Evolutionary conservation across 2,113 vertebrate species (phyloP), one percentile per base, ranked within the genome.

Genomic region (Apteryx owenii): DNA sequence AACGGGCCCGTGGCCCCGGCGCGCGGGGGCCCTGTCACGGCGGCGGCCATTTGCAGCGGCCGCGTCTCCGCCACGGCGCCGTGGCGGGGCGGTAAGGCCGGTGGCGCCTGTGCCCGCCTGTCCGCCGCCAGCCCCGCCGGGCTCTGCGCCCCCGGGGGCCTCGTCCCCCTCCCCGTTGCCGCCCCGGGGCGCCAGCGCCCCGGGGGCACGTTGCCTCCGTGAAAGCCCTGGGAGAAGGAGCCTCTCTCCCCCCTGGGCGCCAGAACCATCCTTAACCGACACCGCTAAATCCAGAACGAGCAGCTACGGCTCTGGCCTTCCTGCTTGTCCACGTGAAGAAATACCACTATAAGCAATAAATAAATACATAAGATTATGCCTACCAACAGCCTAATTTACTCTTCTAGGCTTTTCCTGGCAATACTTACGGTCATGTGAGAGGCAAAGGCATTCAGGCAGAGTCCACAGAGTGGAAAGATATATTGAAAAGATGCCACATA

Each of bases 331-430:
- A 29, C 42, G 2, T 40, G 36, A 12, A 10, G 6, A 12, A 0
- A 0, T 6, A 3, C 8, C 2, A 9, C 15, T 10, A 2, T 10
- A 56, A 2, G 58, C 44, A 21, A 23, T 46, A 10, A 40, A 12
- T 12, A 50, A 26, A 12, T 46, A 46, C 0, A 1, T 7, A 21
- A 10, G 9, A 7, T 28, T n/a, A 9, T 13, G 18, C 8, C 22
- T 7, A 7, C 20, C 38, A 12, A 0, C 26, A 3, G 16, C 19
- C 48, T 0, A 2, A 28, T 12, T 33, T 19, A 10, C 54, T 29
- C 48, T 6, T 25, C 11, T 1, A 20, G 42, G 4, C 28, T 4
- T 1, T 7, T 38, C 12, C 40, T 13, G 28, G 7, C 31, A 8
- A 13, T 36, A 23, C 10, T 1, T 4, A 10, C 6, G 36, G 31